Conservation (phyloP, 2,888 invertebrate species). For the Tanypteryx hageni region DNA sequence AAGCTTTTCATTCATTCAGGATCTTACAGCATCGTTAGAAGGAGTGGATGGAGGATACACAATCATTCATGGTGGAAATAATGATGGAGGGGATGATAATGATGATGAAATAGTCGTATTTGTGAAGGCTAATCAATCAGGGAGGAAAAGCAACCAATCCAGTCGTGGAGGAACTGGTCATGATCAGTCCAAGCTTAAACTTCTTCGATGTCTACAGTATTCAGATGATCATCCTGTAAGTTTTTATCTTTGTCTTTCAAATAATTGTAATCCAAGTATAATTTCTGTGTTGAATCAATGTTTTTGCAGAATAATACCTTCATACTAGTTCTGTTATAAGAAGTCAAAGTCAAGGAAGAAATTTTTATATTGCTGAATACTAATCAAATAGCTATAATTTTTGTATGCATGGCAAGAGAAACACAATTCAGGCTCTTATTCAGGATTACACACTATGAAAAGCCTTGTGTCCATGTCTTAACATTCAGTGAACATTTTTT, state of each 20-base stretch:
- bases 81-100: constrained; percentile 73
- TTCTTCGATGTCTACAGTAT: constrained; percentile 81
- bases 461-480: no score
- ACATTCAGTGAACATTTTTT: no score
- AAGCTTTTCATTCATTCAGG: not conserved
- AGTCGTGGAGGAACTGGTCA: not conserved
- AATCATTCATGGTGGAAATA: constrained; percentile 80
- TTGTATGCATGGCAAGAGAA: no score
- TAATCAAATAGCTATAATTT: no score
- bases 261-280: no score
- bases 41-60: constrained; percentile 82
- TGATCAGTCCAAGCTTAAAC: constrained; percentile 73
- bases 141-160: not conserved
- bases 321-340: not conserved
- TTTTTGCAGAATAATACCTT: not conserved
- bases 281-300: not conserved
- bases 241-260: constrained; percentile 63
- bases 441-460: no score
- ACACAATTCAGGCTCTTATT: no score
- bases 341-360: no score
- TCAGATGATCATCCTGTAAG: constrained; percentile 79
- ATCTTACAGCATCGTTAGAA: constrained; percentile 49
- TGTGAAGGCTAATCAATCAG: constrained; percentile 8
- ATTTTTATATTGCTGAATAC: no score
- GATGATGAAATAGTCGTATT: constrained; percentile 56